Percentiles rank a stretch among this genome's conserved stretches.
phyloP scores from a whole-genome alignment of 2,113 vertebrate species.

The Gymnocephalus cernua region DNA sequence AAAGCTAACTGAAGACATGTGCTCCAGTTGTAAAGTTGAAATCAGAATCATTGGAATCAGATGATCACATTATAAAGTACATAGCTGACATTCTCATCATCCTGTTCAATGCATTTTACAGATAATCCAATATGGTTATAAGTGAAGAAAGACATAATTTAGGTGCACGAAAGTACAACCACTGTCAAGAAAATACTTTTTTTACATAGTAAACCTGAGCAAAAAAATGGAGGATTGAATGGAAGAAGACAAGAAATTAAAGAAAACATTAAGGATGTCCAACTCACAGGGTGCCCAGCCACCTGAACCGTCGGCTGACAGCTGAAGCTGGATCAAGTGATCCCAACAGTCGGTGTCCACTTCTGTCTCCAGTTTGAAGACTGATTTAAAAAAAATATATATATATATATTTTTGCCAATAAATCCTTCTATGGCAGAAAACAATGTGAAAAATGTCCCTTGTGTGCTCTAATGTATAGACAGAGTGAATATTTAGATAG shows the following conservation, averaged over 20 bases:
- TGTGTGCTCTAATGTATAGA: constrained; percentile 5
- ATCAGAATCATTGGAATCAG: neutral
- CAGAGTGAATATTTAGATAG: constrained; percentile 13
- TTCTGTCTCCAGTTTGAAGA: constrained; percentile 79
- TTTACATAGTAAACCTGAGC: neutral
- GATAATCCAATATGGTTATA: neutral
- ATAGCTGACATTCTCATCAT: neutral
- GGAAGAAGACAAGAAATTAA: neutral
- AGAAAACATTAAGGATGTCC: constrained; percentile 9
- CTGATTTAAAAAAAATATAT: constrained; percentile 8
- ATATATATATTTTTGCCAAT: constrained; percentile 1
- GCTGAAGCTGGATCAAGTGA: constrained; percentile 84
- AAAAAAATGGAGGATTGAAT: neutral
- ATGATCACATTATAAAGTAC: neutral
- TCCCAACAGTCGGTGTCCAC: constrained; percentile 77
- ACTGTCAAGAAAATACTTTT: neutral
- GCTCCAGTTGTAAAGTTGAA: neutral
- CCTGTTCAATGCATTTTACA: neutral
- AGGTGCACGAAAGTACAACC: neutral
- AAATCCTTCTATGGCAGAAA: constrained; percentile 47
- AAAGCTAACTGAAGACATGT: neutral
- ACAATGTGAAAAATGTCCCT: constrained; percentile 22
- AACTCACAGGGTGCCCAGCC: constrained; percentile 83
- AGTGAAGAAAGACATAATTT: neutral
- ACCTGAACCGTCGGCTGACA: constrained; percentile 81